Percentiles rank a stretch among this genome's conserved stretches.
These are phyloP conservation scores for Leptopilina clavipes DNA, from an alignment of 1,140 invertebrate species.

Conservation along the genomic window DNA sequence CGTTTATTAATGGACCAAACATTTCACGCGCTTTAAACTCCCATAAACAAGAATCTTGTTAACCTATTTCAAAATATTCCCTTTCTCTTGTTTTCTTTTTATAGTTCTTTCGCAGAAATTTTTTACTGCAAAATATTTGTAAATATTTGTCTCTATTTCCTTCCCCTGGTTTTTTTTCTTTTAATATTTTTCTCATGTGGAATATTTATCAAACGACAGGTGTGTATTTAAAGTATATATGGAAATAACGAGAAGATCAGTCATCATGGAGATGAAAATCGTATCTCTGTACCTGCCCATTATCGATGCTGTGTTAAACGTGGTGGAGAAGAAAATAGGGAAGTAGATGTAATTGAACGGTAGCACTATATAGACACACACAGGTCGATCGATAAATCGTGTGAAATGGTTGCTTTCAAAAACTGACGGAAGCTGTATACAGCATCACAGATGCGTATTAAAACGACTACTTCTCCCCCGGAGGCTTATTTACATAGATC, in stretches of 20 bases:
- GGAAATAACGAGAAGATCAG: conserved; percentile 15
- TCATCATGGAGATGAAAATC: conserved; percentile 2
- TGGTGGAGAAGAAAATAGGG: background rate
- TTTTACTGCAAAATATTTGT: background rate
- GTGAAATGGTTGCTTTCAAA: conserved; percentile 23
- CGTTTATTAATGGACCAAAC: conserved; percentile 66
- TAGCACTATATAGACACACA: background rate
- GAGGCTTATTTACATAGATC: background rate
- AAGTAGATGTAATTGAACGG: conserved; percentile 20
- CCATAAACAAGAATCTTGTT: conserved; percentile 54
- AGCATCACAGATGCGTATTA: too few relatives aligned
- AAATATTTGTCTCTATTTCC: too few relatives aligned
- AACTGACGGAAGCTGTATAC: conserved; percentile 16
- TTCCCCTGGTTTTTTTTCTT: too few relatives aligned
- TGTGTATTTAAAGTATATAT: conserved; percentile 14
- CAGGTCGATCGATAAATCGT: conserved; percentile 7
- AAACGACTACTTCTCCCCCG: background rate
- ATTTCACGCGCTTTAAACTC: conserved; percentile 70
- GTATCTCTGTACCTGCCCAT: conserved; percentile 6
- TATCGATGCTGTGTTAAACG: background rate
- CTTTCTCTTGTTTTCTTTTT: conserved; percentile 27
- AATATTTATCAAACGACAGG: background rate
- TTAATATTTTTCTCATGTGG: too few relatives aligned
- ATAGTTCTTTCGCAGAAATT: background rate
- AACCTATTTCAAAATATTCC: too few relatives aligned